Percentiles rank a stretch among this genome's conserved stretches.
Evolutionary conservation across 2,113 vertebrate species (phyloP).

Genomic region (Calyptomena viridis): DNA sequence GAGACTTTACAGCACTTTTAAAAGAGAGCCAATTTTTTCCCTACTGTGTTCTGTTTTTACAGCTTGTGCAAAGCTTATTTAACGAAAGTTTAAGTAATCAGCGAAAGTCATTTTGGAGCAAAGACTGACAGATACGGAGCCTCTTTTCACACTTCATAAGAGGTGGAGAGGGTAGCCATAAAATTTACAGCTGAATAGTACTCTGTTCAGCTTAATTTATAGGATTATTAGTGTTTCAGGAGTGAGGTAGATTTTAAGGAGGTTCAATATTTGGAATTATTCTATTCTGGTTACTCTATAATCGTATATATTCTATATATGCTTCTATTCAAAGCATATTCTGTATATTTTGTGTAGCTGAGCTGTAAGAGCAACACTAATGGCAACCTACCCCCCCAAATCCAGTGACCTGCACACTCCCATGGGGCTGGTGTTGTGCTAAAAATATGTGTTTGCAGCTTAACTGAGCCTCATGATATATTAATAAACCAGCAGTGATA

Average conservation of each 20-base stretch:
- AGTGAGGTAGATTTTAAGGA: background rate
- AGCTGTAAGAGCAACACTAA: background rate
- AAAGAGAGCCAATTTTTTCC: slow-evolving; percentile 63
- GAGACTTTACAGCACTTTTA: slow-evolving; percentile 66
- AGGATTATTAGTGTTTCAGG: slow-evolving; percentile 37
- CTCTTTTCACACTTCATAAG: slow-evolving; percentile 66
- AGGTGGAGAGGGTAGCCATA: slow-evolving; percentile 60
- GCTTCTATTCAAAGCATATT: background rate
- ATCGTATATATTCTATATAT: too few relatives aligned
- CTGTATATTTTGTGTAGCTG: background rate
- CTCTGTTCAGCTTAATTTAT: slow-evolving; percentile 48
- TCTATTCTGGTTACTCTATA: background rate
- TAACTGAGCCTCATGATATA: background rate
- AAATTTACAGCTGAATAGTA: slow-evolving; percentile 47
- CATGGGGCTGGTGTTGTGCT: background rate
- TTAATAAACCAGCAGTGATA: background rate
- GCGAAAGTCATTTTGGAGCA: slow-evolving; percentile 58
- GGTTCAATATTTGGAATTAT: background rate
- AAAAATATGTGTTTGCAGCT: slow-evolving; percentile 32
- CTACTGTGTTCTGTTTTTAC: slow-evolving; percentile 68
- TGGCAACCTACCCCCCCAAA: background rate
- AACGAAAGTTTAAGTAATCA: slow-evolving; percentile 70
- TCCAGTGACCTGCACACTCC: background rate
- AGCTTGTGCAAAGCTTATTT: slow-evolving; percentile 69
- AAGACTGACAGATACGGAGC: slow-evolving; percentile 68